Conservation (phyloP, 2,888 invertebrate genomes). For the Orthosia incerta region DNA sequence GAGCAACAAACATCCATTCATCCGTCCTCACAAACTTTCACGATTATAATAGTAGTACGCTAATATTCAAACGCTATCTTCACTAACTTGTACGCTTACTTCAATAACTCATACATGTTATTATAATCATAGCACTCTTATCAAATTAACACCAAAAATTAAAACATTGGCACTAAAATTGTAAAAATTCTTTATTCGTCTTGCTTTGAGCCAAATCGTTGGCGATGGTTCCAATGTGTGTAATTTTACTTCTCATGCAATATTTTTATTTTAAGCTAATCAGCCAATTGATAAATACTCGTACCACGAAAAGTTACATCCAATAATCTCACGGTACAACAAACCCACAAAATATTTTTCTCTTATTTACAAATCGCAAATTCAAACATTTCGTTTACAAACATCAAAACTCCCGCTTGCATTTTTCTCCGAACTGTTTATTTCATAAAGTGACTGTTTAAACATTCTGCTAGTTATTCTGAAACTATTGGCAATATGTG, state of each 20-base stretch:
- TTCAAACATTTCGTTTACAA: not conserved
- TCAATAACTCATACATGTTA: too few species aligned
- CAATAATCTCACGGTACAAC: not conserved
- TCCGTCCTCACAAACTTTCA: too few species aligned
- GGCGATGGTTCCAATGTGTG: not conserved
- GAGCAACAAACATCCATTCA: too few species aligned
- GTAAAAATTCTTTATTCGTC: not conserved
- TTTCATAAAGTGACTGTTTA: slow-evolving; percentile 35
- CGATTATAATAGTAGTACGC: too few species aligned
- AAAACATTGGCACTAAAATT: not conserved
- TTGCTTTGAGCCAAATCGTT: slow-evolving; percentile 17
- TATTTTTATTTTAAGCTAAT: not conserved
- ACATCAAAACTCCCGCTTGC: slow-evolving; percentile 1
- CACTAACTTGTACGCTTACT: too few species aligned
- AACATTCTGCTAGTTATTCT: slow-evolving; percentile 19
- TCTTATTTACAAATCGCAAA: slow-evolving; percentile 1
- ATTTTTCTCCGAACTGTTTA: slow-evolving; percentile 1
- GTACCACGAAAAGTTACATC: too few species aligned
- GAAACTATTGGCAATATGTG: slow-evolving; percentile 63
- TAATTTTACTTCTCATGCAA: not conserved
- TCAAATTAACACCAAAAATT: too few species aligned
- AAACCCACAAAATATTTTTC: slow-evolving; percentile 1
- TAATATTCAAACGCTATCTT: too few species aligned
- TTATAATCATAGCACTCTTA: too few species aligned
- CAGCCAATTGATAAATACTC: not conserved